Percentiles rank a stretch among this genome's conserved stretches.
Evolutionary conservation across 2,888 invertebrate genomes (phyloP).

Genomic region (Eurytoma adleriae): DNA sequence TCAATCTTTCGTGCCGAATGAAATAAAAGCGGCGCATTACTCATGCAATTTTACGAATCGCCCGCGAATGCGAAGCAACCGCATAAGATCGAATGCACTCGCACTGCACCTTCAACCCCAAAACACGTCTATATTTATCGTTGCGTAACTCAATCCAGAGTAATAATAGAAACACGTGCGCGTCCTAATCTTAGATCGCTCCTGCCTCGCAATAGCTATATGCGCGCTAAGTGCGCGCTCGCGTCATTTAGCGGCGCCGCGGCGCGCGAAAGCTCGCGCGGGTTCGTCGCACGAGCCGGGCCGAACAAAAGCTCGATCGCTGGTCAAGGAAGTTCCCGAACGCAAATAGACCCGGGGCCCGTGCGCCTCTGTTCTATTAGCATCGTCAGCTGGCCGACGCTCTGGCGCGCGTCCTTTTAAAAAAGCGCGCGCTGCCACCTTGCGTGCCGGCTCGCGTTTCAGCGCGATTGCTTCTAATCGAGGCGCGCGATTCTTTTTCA

Average conservation of each 20-base stretch:
- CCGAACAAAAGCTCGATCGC: conserved; percentile 21
- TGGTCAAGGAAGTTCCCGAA: conserved; percentile 32
- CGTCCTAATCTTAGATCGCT: conserved; percentile 3
- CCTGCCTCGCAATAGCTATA: neutral
- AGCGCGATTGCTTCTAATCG: too few relatives aligned
- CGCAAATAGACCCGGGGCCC: conserved; percentile 31
- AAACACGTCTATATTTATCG: neutral
- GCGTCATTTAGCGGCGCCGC: neutral
- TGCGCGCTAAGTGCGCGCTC: neutral
- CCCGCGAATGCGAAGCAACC: too few relatives aligned
- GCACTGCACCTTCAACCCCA: too few relatives aligned
- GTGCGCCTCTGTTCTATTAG: neutral
- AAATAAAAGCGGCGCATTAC: too few relatives aligned
- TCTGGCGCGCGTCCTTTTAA: neutral
- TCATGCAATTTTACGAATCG: too few relatives aligned
- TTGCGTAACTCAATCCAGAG: neutral
- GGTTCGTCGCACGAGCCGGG: conserved; percentile 21
- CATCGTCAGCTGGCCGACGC: conserved; percentile 29
- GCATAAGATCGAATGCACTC: too few relatives aligned
- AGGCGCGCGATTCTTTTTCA: too few relatives aligned
- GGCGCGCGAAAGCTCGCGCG: neutral
- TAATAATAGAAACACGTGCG: neutral
- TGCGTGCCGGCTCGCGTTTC: too few relatives aligned
- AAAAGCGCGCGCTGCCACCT: neutral
- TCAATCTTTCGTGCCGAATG: too few relatives aligned